phyloP scores from a whole-genome alignment of 1,140 invertebrate genomes.

The Himalopsyche phryganea region DNA sequence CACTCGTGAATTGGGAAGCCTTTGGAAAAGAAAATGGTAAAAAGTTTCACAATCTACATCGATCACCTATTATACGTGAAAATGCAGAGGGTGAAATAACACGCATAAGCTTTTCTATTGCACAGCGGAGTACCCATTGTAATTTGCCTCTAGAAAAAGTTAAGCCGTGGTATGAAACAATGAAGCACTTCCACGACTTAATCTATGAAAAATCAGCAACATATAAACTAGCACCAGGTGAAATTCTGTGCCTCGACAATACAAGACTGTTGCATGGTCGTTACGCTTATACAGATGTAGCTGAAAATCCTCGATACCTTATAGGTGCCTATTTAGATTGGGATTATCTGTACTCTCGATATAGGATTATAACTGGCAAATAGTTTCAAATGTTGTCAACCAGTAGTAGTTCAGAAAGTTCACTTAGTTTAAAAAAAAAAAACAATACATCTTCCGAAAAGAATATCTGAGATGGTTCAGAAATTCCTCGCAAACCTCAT shows the following conservation, averaged over 20 bases:
- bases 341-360: conserved; percentile 65
- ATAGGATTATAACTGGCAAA: conserved; percentile 39
- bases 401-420: no score
- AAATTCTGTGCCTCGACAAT: conserved; percentile 67
- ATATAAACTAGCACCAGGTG: conserved; percentile 61
- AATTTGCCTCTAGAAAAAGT: conserved; percentile 56
- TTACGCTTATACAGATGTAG: conserved; percentile 55
- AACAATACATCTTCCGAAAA: no score
- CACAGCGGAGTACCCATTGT: conserved; percentile 63
- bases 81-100: conserved; percentile 52
- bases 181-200: conserved; percentile 51
- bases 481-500: no score
- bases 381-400: no score
- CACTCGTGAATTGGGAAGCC: conserved; percentile 64
- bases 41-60: conserved; percentile 58
- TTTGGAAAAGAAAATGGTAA: conserved; percentile 57
- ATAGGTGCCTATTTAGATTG: conserved; percentile 69
- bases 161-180: conserved; percentile 60
- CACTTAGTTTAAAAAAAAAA: no score
- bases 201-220: conserved; percentile 53
- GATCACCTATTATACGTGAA: conserved; percentile 60
- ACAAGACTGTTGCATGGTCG: conserved; percentile 63
- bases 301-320: conserved; percentile 55
- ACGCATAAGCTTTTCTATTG: conserved; percentile 62
- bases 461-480: no score